These are phyloP conservation scores for Darevskia mixta DNA, from an alignment of 2,797 vertebrate genomes.

Conservation along the genomic window DNA sequence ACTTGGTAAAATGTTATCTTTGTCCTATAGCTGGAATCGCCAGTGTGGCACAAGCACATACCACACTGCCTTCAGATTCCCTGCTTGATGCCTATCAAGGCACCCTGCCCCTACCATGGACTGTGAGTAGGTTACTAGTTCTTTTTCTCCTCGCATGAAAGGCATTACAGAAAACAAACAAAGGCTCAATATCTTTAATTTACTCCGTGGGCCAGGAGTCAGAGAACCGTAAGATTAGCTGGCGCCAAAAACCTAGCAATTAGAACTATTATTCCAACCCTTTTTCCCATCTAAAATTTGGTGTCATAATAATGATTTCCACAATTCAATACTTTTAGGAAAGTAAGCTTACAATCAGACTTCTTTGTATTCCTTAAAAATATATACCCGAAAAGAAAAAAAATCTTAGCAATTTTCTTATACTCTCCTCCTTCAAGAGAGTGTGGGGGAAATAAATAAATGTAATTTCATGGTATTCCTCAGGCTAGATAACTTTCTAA, in stretches of 20 bases:
- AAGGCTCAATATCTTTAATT: neutral
- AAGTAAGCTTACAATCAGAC: neutral
- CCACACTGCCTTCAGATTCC: neutral
- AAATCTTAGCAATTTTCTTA: neutral
- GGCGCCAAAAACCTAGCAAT: neutral
- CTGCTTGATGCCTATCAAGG: neutral
- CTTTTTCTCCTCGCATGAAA: too few relatives aligned
- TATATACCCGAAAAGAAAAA: neutral
- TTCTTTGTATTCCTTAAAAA: neutral
- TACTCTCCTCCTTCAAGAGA: neutral
- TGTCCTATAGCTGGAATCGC: neutral
- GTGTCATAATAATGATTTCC: neutral
- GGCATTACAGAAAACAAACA: neutral
- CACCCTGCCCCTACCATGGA: neutral
- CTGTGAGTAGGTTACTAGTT: too few relatives aligned
- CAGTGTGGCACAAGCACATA: too few relatives aligned
- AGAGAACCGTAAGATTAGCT: neutral
- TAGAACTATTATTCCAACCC: neutral
- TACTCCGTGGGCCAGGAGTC: neutral
- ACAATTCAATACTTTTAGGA: neutral
- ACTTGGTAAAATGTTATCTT: neutral
- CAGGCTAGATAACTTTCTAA: constrained; percentile 7
- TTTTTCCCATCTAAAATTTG: neutral
- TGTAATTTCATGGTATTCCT: neutral
- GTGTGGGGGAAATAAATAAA: neutral